Evolutionary conservation across 2,888 invertebrate genomes (phyloP).

Genomic region (Caenorhabditis becei): DNA sequence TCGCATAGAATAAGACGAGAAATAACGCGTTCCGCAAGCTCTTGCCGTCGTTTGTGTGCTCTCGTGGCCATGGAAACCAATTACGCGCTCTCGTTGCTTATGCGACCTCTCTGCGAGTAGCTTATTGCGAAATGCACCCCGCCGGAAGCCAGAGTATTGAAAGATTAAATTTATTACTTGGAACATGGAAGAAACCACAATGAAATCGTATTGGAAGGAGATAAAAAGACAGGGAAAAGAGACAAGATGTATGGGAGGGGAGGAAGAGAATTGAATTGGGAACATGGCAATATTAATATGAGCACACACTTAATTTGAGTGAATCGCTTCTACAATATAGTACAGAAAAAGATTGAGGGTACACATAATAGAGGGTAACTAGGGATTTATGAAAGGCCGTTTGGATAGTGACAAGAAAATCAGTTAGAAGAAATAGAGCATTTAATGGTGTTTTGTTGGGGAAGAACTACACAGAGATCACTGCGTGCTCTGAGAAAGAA

Average conservation of each 20-base stretch:
- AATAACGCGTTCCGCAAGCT: not conserved
- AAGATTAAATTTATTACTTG: constrained; percentile 15
- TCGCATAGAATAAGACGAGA: not conserved
- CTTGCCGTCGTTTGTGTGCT: not conserved
- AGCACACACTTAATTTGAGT: constrained; percentile 51
- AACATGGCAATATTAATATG: constrained; percentile 59
- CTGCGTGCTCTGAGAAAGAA: constrained; percentile 58
- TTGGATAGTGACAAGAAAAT: constrained; percentile 38
- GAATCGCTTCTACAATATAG: constrained; percentile 52
- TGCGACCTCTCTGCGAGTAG: not conserved
- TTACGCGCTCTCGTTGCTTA: not conserved
- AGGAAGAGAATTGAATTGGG: not conserved
- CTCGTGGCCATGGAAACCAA: constrained; percentile 49
- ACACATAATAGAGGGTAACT: constrained; percentile 30
- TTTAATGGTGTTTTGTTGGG: not conserved
- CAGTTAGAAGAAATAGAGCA: not conserved
- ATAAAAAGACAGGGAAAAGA: constrained; percentile 44
- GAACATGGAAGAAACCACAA: not conserved
- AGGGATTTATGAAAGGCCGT: constrained; percentile 35
- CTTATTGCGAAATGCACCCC: constrained; percentile 1
- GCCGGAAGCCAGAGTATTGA: too few species aligned
- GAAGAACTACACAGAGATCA: constrained; percentile 56
- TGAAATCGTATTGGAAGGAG: constrained; percentile 36
- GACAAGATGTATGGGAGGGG: constrained; percentile 49
- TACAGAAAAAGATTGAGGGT: constrained; percentile 42